phyloP scores from a whole-genome alignment of 2,888 invertebrate genomes.

The Odontocolon sp. region DNA sequence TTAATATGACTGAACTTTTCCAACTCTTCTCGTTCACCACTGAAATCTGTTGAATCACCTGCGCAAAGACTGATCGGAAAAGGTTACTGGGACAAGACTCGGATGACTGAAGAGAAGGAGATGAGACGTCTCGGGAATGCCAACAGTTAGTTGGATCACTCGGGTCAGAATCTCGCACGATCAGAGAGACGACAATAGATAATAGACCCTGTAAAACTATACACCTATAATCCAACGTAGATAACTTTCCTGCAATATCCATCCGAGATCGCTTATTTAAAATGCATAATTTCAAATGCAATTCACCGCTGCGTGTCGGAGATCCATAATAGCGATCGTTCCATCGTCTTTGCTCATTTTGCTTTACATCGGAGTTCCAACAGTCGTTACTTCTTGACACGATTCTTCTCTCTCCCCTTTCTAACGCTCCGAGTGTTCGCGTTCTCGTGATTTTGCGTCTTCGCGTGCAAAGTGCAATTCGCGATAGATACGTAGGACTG shows the following conservation, averaged over 20 bases:
- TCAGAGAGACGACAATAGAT: constrained; percentile 13
- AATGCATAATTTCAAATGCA: no score
- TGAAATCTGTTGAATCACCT: constrained; percentile 41
- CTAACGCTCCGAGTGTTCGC: constrained; percentile 19
- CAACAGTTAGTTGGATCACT: constrained; percentile 9
- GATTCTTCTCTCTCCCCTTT: constrained; percentile 42
- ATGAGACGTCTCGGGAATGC: constrained; percentile 35
- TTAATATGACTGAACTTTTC: constrained; percentile 46
- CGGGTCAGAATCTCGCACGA: constrained; percentile 8
- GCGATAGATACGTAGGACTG: neutral
- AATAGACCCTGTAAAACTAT: neutral
- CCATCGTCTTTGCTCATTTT: no score
- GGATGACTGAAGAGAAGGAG: no score
- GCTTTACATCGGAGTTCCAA: constrained; percentile 8
- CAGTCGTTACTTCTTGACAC: constrained; percentile 22
- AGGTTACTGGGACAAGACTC: constrained; percentile 61
- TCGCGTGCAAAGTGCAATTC: constrained; percentile 39
- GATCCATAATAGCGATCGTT: no score
- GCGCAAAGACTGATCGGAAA: constrained; percentile 45
- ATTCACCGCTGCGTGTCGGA: neutral
- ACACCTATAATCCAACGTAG: neutral
- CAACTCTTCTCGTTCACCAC: constrained; percentile 34
- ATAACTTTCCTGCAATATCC: neutral
- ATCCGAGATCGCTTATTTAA: no score
- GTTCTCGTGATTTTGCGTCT: constrained; percentile 38